phyloP scores from a whole-genome alignment of 2,888 invertebrate genomes.

The Chymomyza procnemis region DNA sequence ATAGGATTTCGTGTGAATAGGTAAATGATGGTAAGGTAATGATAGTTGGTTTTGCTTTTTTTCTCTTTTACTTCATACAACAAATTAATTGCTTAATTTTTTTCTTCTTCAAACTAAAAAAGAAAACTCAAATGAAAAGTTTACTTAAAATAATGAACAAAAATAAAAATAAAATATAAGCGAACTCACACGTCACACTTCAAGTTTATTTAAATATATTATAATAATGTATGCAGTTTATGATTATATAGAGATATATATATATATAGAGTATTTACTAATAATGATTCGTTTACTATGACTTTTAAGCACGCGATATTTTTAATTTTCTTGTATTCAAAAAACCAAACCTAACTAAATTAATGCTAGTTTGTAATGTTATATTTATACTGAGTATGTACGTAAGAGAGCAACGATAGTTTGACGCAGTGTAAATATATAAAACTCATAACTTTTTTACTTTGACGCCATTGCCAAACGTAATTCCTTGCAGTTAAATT shows the following conservation, averaged over 20 bases:
- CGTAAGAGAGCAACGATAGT: conserved; percentile 39
- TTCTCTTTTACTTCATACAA: conserved; percentile 19
- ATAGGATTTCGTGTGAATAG: conserved; percentile 78
- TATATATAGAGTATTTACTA: conserved; percentile 48
- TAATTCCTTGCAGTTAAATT: conserved; percentile 15
- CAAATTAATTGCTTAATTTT: conserved; percentile 32
- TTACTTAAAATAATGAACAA: not conserved
- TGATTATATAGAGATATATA: conserved; percentile 47
- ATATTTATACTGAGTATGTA: conserved; percentile 61
- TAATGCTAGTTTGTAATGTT: conserved; percentile 52
- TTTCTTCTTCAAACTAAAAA: conserved; percentile 3
- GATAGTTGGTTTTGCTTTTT: conserved; percentile 46
- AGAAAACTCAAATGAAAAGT: conserved; percentile 21
- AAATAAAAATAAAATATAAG: conserved; percentile 13
- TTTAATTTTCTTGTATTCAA: not conserved
- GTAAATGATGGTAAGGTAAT: conserved; percentile 77
- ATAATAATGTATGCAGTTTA: conserved; percentile 18
- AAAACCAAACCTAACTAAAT: conserved; percentile 53
- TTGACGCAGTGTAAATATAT: conserved; percentile 24
- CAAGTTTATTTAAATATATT: conserved; percentile 41
- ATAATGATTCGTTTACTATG: conserved; percentile 42
- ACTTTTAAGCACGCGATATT: conserved; percentile 41
- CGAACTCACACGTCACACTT: conserved; percentile 51
- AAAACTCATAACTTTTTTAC: not conserved
- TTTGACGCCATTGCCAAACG: not conserved